Evolutionary conservation across 2,888 invertebrate genomes (phyloP), one percentile per base, ranked within the genome.

Genomic region (Antheraea yamamai): DNA sequence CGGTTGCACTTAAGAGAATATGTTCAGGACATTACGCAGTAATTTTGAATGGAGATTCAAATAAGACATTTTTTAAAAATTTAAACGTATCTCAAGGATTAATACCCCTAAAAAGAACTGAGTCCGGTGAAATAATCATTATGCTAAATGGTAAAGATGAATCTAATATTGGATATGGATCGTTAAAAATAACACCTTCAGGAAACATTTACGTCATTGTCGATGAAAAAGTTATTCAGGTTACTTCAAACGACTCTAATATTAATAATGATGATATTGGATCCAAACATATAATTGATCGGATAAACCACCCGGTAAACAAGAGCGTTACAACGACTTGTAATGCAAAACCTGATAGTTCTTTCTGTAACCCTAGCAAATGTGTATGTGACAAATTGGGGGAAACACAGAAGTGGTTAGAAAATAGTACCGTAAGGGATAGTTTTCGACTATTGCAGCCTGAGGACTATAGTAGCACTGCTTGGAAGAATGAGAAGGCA

Each of bases 171-270:
- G 78, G 82, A 71, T 83, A 83, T 77, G 88, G 86, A 58, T 84
- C 86, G 35, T 79, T 93, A 30, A 91, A 88, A 82, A 86, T 91
- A 8, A 87, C 89, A 55, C 76, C 84, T 16, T 91, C 91, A 1
- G 91, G 90, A 30, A 90, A 88, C 78, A 85, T 92, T 78, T 89
- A 84, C 75, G 78, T 90, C 23, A 76, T 84, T 23, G 79, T 89
- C 30, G 84, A 90, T 75, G 83, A 89, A 75, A 79, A 80, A 55
- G 61, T 79, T 30, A 75, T 84, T 4, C 80, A 83, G 78, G 75
- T 73, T 12, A 78, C 82, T 58, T 76, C 76, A 14, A 80, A 82
- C 74, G 75, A 76, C n/a, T 76, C 74, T 51, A 77, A 76, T 30
- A 76, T 75, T 16, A 75, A 76, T 20, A 35, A 61, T 8, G 68